Evolutionary conservation across 92 coral and sea anemone genomes (phyloP).

Genomic region (Plumapathes pennacea): DNA sequence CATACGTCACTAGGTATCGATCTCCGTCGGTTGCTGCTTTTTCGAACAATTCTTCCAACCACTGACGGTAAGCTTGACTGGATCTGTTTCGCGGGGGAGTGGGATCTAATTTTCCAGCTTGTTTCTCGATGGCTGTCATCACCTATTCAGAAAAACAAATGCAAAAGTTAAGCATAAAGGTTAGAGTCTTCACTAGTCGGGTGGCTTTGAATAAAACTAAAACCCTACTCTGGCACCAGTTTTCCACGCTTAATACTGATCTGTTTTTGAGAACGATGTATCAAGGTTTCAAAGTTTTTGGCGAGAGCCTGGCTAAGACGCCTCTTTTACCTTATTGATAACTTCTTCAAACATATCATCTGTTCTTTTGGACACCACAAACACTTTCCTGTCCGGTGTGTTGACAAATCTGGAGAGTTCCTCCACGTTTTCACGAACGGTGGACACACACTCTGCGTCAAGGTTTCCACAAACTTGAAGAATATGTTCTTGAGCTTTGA

Average conservation of each 20-base stretch:
- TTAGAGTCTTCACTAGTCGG: too few species aligned
- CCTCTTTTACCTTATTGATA: constrained; percentile 10
- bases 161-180: too few species aligned
- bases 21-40: not conserved
- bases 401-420: constrained; percentile 19
- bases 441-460: constrained; percentile 25
- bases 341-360: constrained; percentile 16
- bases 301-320: not conserved
- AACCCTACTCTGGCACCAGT: too few species aligned
- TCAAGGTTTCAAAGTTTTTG: not conserved
- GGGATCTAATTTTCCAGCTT: too few species aligned
- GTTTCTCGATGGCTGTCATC: too few species aligned
- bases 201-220: too few species aligned
- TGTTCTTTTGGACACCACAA: constrained; percentile 3
- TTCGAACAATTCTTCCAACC: constrained; percentile 34
- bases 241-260: too few species aligned
- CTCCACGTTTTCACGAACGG: constrained; percentile 23
- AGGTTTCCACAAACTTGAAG: constrained; percentile 63
- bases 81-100: constrained; percentile 15
- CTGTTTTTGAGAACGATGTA: not conserved
- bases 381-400: constrained; percentile 11
- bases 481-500: constrained; percentile 43
- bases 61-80: constrained; percentile 40
- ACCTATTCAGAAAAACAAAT: too few species aligned
- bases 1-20: constrained; percentile 32